Base-by-base conservation (phyloP, 2,797 vertebrate genomes). In the Eptatretus atami region DNA sequence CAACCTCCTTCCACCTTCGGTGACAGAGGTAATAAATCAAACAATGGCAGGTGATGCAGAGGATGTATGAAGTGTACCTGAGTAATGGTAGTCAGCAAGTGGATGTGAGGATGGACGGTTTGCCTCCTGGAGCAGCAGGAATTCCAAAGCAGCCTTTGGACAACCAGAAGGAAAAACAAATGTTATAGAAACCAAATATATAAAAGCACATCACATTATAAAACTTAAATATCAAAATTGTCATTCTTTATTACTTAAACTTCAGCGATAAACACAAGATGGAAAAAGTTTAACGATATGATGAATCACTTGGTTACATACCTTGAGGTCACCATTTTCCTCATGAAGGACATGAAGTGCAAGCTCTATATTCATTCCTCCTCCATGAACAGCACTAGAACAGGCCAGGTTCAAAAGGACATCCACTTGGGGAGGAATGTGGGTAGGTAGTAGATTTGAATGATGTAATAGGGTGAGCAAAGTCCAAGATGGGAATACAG, bases 331-430 rank as follows among this genome's bases (percentile, higher is more conserved):
- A 67, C 92, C 92, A 68, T 78, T 79, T 67, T 79, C 77, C 75
- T 88, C 80, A 1, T 92, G 75, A 67, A 98, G 76, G 74, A 79
- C 88, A 69, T 98, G 92, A 71, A 85, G 73, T 0, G 81, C 81
- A 67, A 98, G 72, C 75, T 98, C 92, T 77, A 93, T 88, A 75
- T 98, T 98, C 70, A 87, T 95, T 69, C 92, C 92, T 64, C 78
- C 90, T 52, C 90, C 86, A 65, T 74, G 78, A 72, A 98, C 74
- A 67, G 82, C 82, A 67, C 85, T 95, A 69, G 92, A 96, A 70
- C 88, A 96, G 65, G 90, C 82, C 69, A 93, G 79, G 67, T 82
- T 82, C 76, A 95, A 78, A 67, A 98, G 78, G 71, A 80, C 77
- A 68, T 84, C 78, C 76, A 90, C 92, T 93, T 61, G n/a, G 57